Conservation (phyloP, 1,140 invertebrate species). For the Drosophila pectinifera region DNA sequence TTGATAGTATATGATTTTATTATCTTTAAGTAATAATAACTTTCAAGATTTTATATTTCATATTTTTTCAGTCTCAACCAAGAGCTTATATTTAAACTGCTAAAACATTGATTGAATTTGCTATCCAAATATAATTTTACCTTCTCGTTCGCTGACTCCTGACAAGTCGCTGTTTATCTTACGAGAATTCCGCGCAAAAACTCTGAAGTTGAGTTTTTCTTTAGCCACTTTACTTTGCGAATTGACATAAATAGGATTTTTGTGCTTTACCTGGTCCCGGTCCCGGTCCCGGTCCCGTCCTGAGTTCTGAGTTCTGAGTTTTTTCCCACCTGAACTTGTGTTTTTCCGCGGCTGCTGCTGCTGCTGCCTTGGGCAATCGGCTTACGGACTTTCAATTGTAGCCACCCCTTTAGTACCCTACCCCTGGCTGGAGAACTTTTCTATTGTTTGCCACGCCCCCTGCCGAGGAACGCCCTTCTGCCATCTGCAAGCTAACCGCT, state of each 20-base stretch:
- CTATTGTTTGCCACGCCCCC: conserved; percentile 32
- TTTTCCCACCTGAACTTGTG: conserved; percentile 26
- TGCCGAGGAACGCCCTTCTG: neutral
- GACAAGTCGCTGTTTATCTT: conserved; percentile 37
- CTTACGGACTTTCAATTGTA: conserved; percentile 51
- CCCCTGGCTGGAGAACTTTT: conserved; percentile 14
- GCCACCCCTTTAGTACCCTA: conserved; percentile 2
- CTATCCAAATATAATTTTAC: conserved; percentile 28
- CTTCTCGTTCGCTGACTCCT: conserved; percentile 8
- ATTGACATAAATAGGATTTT: conserved; percentile 48
- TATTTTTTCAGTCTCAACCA: neutral
- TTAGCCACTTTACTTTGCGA: conserved; percentile 27
- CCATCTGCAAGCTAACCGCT: conserved; percentile 33
- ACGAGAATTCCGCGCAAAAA: conserved; percentile 6
- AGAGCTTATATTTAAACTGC: conserved; percentile 1
- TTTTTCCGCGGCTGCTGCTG: conserved; percentile 12
- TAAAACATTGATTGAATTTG: conserved; percentile 25
- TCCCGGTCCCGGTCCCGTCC: neutral
- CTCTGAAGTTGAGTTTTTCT: conserved; percentile 34
- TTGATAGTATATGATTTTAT: neutral
- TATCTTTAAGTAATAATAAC: neutral
- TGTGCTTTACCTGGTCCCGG: conserved; percentile 5
- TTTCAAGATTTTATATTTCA: neutral
- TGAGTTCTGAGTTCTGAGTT: neutral
- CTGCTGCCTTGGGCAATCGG: conserved; percentile 42